Evolutionary conservation across 2,888 invertebrate genomes (phyloP), one percentile per base, ranked within the genome.

Genomic region (Papilio elwesi): DNA sequence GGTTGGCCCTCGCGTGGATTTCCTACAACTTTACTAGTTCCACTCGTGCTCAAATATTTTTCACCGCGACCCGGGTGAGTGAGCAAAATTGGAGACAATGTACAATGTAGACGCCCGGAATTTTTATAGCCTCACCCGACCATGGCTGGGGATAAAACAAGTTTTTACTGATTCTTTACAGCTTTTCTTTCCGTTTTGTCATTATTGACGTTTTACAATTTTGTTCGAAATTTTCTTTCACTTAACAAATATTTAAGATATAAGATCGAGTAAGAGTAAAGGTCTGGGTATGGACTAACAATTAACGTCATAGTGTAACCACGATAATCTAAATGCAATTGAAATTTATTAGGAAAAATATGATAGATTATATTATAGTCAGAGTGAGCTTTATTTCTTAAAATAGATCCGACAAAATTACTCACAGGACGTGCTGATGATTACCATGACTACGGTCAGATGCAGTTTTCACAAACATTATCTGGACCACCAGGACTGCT

Each of bases 1-100:
- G 81, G 81, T 81, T 78, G 78, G 77, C 78, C 77, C 79, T 82
- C 83, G 80, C 81, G 82, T 81, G 82, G 82, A 80, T 83, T 81
- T 80, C 78, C 80, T 78, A 80, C 77, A 90, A 89, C 87, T 89
- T 90, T 86, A 79, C 84, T 88, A 87, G 88, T 88, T 87, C 82
- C 80, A 82, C 76, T 80, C 79, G 81, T 77, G 85, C 81, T 82
- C 69, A 78, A 82, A 85, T 85, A 87, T 89, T 89, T 89, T 89
- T 87, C 84, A 86, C 81, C 81, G 76, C 70, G 67, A 71, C 70
- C 70, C 79, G 78, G 78, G 81, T 83, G 84, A 86, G 81, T 83
- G 84, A 81, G 81, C 82, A 78, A 85, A 88, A 88, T 87, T 86
- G 85, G 85, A 85, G 85, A 87, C 85, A 86, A 84, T 86, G 84